phyloP scores from a whole-genome alignment of 2,797 vertebrate species.

The Rhynchonycteris naso region DNA sequence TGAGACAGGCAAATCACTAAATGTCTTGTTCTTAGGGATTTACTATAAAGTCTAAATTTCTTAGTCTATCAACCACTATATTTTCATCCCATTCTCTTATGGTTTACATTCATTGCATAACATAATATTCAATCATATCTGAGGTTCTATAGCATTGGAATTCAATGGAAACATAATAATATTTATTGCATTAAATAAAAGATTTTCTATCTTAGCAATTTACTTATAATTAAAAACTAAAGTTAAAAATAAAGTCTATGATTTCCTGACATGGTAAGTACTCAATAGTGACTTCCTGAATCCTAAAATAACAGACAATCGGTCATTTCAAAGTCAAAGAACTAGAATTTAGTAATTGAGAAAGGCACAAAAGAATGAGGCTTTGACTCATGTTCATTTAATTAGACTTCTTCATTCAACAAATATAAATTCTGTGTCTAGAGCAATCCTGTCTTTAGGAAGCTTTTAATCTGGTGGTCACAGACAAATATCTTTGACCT shows the following conservation, averaged over 20 bases:
- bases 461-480: background rate
- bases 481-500: background rate
- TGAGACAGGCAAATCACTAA: background rate
- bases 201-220: constrained; percentile 30
- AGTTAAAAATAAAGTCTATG: constrained; percentile 11
- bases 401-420: background rate
- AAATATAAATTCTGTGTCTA: background rate
- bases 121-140: background rate
- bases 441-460: background rate
- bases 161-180: background rate
- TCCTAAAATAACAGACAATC: background rate
- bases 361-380: background rate
- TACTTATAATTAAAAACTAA: constrained; percentile 37
- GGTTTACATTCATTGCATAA: background rate
- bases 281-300: background rate
- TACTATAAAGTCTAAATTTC: background rate
- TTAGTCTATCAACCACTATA: background rate
- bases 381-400: background rate
- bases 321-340: background rate
- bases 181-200: background rate
- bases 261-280: background rate
- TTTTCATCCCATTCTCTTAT: background rate
- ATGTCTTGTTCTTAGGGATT: background rate
- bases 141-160: background rate
- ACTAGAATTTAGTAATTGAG: background rate